phyloP scores from a whole-genome alignment of 1,140 invertebrate species.

The Chrysopa pallens region DNA sequence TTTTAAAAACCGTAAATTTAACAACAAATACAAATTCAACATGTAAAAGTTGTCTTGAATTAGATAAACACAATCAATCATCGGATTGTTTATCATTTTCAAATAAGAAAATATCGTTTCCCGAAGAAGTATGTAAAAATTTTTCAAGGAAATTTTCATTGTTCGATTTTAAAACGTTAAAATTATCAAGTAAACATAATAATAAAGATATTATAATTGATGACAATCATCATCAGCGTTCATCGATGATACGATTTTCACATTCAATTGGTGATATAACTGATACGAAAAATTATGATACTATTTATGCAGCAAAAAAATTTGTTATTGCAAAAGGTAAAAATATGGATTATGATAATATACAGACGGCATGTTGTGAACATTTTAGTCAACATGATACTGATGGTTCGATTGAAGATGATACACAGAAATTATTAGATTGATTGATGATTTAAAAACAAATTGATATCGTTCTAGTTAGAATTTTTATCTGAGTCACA shows the following conservation, averaged over 20 bases:
- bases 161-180: too few species aligned
- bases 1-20: too few species aligned
- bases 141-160: too few species aligned
- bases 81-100: too few species aligned
- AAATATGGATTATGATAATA: neutral
- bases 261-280: conserved; percentile 20
- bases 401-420: conserved; percentile 9
- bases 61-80: too few species aligned
- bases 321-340: conserved; percentile 20
- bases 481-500: too few species aligned
- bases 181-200: neutral
- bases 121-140: too few species aligned
- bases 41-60: too few species aligned
- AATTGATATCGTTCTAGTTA: too few species aligned
- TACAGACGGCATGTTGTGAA: neutral
- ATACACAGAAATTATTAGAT: conserved; percentile 10
- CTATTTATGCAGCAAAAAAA: conserved; percentile 21
- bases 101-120: too few species aligned
- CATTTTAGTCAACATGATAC: conserved; percentile 10
- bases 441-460: neutral
- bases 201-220: neutral
- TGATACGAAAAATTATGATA: conserved; percentile 22
- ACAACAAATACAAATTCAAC: too few species aligned
- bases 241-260: conserved; percentile 9
- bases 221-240: neutral